Evolutionary conservation across 37 sponge, comb jelly and placozoan species (phyloP).

Genomic region (Cliona cf. orientalis): DNA sequence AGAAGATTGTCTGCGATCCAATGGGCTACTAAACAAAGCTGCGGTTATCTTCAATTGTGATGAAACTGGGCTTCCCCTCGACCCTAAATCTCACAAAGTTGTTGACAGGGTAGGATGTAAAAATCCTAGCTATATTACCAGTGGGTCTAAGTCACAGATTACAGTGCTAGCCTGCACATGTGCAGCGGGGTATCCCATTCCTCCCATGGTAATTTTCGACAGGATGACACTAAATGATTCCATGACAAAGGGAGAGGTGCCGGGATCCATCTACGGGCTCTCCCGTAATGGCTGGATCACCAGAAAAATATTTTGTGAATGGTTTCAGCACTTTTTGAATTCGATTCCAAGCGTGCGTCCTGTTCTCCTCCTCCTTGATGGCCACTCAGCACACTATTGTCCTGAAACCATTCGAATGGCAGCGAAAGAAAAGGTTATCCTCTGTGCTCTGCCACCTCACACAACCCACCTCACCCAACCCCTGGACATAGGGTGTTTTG

Average conservation of each 20-base stretch:
- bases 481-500: conserved; percentile 61
- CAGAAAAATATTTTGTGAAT: conserved; percentile 29
- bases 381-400: conserved; percentile 68
- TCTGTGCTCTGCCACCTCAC: conserved; percentile 67
- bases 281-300: conserved; percentile 58
- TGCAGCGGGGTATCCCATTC: conserved; percentile 46
- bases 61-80: conserved; percentile 45
- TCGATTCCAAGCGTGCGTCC: conserved; percentile 42
- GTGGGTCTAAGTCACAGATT: conserved; percentile 53
- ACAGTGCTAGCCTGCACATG: conserved; percentile 58
- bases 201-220: conserved; percentile 60
- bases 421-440: conserved; percentile 35
- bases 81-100: conserved; percentile 4
- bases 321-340: conserved; percentile 60
- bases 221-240: conserved; percentile 8
- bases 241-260: conserved; percentile 43
- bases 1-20: neutral
- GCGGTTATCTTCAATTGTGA: conserved; percentile 30
- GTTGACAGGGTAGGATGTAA: conserved; percentile 1
- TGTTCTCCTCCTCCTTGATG: conserved; percentile 69
- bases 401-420: conserved; percentile 40
- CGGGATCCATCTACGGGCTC: conserved; percentile 65
- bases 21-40: conserved; percentile 40
- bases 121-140: neutral
- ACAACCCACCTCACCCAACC: conserved; percentile 80